Percentiles rank a stretch among this genome's conserved stretches.
phyloP scores from a whole-genome alignment of 2,113 vertebrate species.

The Chaetura pelagica region DNA sequence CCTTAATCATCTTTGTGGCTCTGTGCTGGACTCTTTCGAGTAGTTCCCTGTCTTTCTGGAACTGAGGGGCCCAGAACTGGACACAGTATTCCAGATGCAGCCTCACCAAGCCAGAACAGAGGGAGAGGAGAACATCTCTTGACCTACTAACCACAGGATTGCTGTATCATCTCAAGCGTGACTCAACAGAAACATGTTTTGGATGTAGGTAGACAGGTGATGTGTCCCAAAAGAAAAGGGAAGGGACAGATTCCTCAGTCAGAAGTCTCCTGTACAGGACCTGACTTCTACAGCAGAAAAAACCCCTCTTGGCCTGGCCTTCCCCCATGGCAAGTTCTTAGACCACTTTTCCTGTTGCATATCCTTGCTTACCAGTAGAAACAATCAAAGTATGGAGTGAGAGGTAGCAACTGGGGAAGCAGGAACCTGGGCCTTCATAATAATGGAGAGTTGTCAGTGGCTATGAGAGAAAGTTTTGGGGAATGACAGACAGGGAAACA shows the following conservation, averaged over 20 bases:
- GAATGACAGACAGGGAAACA: background rate
- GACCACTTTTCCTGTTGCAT: background rate
- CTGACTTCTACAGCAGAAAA: background rate
- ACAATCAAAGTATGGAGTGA: background rate
- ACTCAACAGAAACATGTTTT: conserved; percentile 65
- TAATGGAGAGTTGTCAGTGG: background rate
- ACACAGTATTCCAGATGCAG: too few species aligned
- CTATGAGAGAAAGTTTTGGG: background rate
- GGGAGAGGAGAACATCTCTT: too few species aligned
- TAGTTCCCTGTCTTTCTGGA: too few species aligned
- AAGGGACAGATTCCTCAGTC: conserved; percentile 8
- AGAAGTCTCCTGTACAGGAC: background rate
- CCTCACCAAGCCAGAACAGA: too few species aligned
- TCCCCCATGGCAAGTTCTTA: background rate
- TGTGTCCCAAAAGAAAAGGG: background rate
- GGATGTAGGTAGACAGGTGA: conserved; percentile 60
- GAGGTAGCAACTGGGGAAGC: background rate
- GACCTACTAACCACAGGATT: background rate
- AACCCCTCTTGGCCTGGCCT: background rate
- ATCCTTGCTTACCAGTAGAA: background rate
- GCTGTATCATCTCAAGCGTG: conserved; percentile 27
- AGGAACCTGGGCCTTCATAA: background rate
- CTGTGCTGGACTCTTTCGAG: too few species aligned
- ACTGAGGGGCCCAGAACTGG: too few species aligned
- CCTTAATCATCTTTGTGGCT: too few species aligned